Conservation (phyloP, 2,113 vertebrate genomes). For the Coryphaenoides rupestris region DNA sequence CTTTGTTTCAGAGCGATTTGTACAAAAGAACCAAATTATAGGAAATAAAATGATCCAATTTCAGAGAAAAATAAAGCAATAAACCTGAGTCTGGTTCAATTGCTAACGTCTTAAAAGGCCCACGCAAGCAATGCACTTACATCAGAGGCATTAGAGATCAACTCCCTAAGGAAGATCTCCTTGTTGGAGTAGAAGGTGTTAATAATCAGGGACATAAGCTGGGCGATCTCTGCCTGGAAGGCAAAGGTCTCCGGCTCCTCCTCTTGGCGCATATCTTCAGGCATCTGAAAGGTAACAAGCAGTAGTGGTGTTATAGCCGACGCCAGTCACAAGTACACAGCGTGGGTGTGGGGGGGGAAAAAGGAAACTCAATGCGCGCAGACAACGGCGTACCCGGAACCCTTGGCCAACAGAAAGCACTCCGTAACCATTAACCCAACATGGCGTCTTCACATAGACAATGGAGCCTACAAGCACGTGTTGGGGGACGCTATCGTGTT, state of each 20-base stretch:
- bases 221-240: conserved; percentile 97
- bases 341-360: background rate
- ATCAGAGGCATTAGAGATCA: conserved; percentile 91
- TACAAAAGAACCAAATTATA: no score
- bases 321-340: no score
- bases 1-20: no score
- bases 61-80: no score
- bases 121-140: conserved; percentile 65
- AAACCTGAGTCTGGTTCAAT: no score
- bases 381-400: background rate
- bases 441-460: conserved; percentile 67
- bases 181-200: conserved; percentile 97
- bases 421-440: conserved; percentile 50
- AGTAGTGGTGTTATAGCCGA: background rate
- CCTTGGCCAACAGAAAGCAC: background rate
- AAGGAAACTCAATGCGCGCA: background rate
- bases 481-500: background rate
- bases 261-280: conserved; percentile 88
- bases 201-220: conserved; percentile 93
- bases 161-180: conserved; percentile 89
- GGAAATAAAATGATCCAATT: no score
- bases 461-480: conserved; percentile 68
- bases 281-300: conserved; percentile 77
- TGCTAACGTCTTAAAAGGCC: no score
- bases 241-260: conserved; percentile 93